phyloP scores from a whole-genome alignment of 2,888 invertebrate genomes.

The Stomorhina lunata region DNA sequence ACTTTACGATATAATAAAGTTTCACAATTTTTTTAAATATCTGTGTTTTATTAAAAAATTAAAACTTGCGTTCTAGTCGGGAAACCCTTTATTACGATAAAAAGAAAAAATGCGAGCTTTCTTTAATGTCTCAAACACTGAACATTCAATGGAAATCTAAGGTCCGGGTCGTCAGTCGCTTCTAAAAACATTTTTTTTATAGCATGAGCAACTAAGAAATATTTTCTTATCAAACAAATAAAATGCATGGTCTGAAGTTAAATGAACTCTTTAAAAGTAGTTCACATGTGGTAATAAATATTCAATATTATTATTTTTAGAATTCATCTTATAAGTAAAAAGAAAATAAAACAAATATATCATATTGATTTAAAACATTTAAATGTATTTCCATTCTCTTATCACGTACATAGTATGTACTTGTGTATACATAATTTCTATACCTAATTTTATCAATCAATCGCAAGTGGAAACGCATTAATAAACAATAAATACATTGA shows the following conservation, averaged over 20 bases:
- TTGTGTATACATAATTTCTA: conserved; percentile 65
- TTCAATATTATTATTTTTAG: background rate
- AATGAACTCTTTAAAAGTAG: background rate
- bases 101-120: no score
- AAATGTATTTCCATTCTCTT: background rate
- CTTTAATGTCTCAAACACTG: no score
- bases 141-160: no score
- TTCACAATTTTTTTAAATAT: no score
- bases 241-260: background rate
- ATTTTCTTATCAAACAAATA: background rate
- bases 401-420: background rate
- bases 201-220: background rate
- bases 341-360: no score
- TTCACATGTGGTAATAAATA: background rate
- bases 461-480: background rate
- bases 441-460: conserved; percentile 11
- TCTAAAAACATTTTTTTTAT: background rate
- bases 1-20: no score
- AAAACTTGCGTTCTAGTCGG: no score
- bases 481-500: no score
- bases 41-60: no score
- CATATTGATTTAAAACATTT: no score
- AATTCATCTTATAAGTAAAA: no score
- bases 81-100: no score
- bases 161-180: background rate